A percentile compares a stretch with the other conserved stretches of the same genome.
Evolutionary conservation across 2,888 invertebrate species (phyloP).

Genomic region (Marasmarcha lunaedactyla): DNA sequence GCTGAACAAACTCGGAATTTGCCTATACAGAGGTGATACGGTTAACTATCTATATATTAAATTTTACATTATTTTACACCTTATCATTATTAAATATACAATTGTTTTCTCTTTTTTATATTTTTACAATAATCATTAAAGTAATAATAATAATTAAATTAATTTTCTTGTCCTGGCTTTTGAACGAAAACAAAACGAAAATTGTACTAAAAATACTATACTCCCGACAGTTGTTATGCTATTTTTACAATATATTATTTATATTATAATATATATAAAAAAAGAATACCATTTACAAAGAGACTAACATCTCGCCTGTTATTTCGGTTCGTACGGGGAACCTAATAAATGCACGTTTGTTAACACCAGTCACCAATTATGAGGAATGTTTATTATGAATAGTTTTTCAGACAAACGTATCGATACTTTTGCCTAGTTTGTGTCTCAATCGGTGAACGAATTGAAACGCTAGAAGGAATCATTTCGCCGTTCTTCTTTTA

Average conservation of each 20-base stretch:
- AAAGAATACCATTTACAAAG: constrained; percentile 31
- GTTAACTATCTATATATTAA: constrained; percentile 21
- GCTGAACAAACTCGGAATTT: constrained; percentile 25
- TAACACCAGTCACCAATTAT: constrained; percentile 41
- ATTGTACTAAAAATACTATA: constrained; percentile 59
- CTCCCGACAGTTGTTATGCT: constrained; percentile 23
- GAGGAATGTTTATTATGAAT: constrained; percentile 33
- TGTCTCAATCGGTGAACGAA: constrained; percentile 50
- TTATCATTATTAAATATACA: constrained; percentile 37
- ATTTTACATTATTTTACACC: constrained; percentile 39
- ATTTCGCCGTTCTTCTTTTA: constrained; percentile 55
- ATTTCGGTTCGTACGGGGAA: constrained; percentile 14
- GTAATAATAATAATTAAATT: constrained; percentile 23
- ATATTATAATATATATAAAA: constrained; percentile 25
- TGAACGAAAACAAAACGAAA: constrained; percentile 48
- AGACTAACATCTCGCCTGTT: constrained; percentile 19
- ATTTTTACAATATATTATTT: constrained; percentile 2
- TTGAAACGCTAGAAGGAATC: constrained; percentile 56
- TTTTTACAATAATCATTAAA: constrained; percentile 25
- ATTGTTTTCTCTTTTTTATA: constrained; percentile 21
- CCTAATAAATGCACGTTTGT: constrained; percentile 40
- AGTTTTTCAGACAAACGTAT: constrained; percentile 16
- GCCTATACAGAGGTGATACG: constrained; percentile 25
- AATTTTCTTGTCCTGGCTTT: constrained; percentile 36
- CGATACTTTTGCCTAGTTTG: constrained; percentile 22